Conservation (phyloP, 2,888 invertebrate genomes). For the Pachliopta kotzebuea region DNA sequence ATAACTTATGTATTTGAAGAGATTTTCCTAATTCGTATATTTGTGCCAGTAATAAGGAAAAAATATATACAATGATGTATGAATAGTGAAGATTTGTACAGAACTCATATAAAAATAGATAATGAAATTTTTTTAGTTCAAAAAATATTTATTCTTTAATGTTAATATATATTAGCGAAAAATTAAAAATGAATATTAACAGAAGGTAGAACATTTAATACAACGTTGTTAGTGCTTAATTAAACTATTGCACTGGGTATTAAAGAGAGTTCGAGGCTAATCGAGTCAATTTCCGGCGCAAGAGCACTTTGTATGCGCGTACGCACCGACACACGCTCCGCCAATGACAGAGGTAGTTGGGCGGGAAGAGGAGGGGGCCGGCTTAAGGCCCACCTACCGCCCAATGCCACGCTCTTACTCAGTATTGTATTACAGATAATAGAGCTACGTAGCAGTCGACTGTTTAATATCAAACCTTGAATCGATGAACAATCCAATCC, state of each 20-base stretch:
- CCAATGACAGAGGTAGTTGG: constrained; percentile 56
- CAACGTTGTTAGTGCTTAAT: constrained; percentile 27
- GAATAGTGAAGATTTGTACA: too few species aligned
- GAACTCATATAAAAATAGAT: too few species aligned
- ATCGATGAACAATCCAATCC: too few species aligned
- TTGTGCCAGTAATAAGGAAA: too few species aligned
- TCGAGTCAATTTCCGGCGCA: constrained; percentile 61
- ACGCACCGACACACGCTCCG: constrained; percentile 45
- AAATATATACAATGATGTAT: too few species aligned
- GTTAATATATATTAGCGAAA: too few species aligned
- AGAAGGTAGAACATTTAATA: background rate
- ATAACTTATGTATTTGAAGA: too few species aligned
- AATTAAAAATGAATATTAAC: too few species aligned
- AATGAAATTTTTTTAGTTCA: too few species aligned
- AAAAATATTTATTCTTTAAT: too few species aligned
- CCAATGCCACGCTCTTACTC: constrained; percentile 51
- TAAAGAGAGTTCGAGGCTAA: constrained; percentile 57
- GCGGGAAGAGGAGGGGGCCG: constrained; percentile 49
- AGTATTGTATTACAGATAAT: constrained; percentile 67
- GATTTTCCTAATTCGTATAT: too few species aligned
- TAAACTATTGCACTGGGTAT: constrained; percentile 50
- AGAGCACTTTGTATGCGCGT: constrained; percentile 58
- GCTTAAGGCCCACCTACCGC: constrained; percentile 56
- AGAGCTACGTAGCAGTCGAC: constrained; percentile 43
- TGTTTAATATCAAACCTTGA: background rate